Conservation (phyloP, 2,888 invertebrate species). For the Drosophila ochracea region DNA sequence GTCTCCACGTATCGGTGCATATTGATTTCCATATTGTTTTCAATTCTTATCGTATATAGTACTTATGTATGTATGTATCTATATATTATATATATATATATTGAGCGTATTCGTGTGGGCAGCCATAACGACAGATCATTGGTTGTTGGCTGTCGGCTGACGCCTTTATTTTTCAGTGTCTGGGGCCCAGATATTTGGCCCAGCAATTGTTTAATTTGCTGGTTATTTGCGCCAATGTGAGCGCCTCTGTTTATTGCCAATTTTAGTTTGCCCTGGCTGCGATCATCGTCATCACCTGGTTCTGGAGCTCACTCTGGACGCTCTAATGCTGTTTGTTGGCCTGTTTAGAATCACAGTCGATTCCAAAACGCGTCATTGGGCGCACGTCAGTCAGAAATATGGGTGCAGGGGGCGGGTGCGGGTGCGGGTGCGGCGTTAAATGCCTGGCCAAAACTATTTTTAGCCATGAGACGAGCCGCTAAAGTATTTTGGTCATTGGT, state of each 20-base stretch:
- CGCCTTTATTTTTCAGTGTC: constrained; percentile 51
- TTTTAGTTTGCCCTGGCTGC: constrained; percentile 35
- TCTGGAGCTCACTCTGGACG: constrained; percentile 41
- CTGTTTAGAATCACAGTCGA: constrained; percentile 66
- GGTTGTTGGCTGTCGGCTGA: constrained; percentile 53
- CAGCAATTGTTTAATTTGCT: constrained; percentile 41
- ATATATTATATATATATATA: neutral
- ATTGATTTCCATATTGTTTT: neutral
- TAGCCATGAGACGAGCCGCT: constrained; percentile 75
- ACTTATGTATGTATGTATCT: neutral
- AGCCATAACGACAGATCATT: constrained; percentile 37
- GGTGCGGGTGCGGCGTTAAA: constrained; percentile 54
- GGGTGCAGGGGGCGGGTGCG: constrained; percentile 23
- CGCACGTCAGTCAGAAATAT: constrained; percentile 67
- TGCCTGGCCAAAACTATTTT: constrained; percentile 54
- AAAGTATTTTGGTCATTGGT: constrained; percentile 77
- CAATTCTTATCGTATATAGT: constrained; percentile 4
- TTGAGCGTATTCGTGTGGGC: constrained; percentile 13
- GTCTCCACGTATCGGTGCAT: constrained; percentile 15
- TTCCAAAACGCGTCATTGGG: constrained; percentile 68
- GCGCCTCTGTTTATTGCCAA: constrained; percentile 50
- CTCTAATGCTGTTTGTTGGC: constrained; percentile 30
- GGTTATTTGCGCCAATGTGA: constrained; percentile 26
- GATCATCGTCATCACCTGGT: constrained; percentile 68
- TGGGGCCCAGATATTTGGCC: constrained; percentile 59